These are phyloP conservation scores for Galendromus occidentalis DNA, from an alignment of 1,140 invertebrate genomes.

Conservation along the genomic window DNA sequence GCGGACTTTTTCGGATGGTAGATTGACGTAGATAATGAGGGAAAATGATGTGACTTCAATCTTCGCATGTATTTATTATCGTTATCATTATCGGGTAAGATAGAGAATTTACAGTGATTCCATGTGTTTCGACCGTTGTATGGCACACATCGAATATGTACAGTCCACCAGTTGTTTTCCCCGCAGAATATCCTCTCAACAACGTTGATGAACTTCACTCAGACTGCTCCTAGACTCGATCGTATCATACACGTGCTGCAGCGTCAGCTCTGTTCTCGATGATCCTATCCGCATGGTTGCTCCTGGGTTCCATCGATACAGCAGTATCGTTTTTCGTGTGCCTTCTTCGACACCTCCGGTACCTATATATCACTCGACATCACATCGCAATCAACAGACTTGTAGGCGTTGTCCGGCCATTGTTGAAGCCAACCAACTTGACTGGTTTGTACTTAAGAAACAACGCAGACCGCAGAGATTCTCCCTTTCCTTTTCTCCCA, in stretches of 20 bases:
- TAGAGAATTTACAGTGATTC: neutral
- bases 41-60: no score
- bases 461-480: no score
- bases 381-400: neutral
- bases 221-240: neutral
- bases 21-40: no score
- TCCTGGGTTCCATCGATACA: neutral
- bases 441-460: no score
- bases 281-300: neutral
- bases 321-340: neutral
- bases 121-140: neutral
- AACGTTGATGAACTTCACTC: neutral
- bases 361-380: slow-evolving; percentile 11
- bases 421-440: neutral
- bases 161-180: neutral
- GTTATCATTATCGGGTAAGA: neutral
- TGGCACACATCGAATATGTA: slow-evolving; percentile 9
- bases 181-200: neutral
- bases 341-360: neutral
- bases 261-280: neutral
- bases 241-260: neutral
- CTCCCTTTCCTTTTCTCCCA: no score
- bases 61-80: neutral
- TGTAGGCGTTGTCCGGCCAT: neutral
- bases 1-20: no score